Conservation (phyloP, 2,113 vertebrate species). For the Pyxicephalus adspersus region DNA sequence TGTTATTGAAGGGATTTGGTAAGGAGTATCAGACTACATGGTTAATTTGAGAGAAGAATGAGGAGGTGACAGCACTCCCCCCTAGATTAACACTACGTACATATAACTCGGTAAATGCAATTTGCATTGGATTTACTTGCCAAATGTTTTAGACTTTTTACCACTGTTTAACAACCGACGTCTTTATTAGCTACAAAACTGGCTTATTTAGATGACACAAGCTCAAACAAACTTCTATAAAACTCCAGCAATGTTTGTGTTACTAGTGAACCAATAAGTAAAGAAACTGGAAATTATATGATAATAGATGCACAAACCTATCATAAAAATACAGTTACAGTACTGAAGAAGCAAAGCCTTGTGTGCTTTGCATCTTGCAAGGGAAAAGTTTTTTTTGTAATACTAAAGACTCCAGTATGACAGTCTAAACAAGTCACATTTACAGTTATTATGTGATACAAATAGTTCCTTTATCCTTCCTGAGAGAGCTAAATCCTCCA, state of each 20-base stretch:
- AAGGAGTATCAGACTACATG: background rate
- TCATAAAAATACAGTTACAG: slow-evolving; percentile 29
- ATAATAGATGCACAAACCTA: slow-evolving; percentile 39
- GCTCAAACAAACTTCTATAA: slow-evolving; percentile 30
- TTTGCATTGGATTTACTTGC: slow-evolving; percentile 4
- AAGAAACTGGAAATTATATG: slow-evolving; percentile 15
- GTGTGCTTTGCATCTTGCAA: background rate
- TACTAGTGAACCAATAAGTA: slow-evolving; percentile 18
- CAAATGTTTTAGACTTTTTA: slow-evolving; percentile 35
- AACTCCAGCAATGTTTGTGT: slow-evolving; percentile 6
- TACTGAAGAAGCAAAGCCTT: background rate
- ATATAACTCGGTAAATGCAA: slow-evolving; percentile 17
- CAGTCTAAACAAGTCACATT: no score
- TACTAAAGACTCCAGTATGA: background rate
- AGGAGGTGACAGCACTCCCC: background rate
- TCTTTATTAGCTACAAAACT: slow-evolving; percentile 20
- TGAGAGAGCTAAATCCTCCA: no score
- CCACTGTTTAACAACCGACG: slow-evolving; percentile 38
- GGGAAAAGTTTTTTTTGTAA: no score
- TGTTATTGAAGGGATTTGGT: background rate
- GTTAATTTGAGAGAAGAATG: slow-evolving; percentile 13
- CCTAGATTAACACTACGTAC: slow-evolving; percentile 1
- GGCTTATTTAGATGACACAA: slow-evolving; percentile 4
- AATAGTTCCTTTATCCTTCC: no score
- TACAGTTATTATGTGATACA: no score